These are phyloP conservation scores for Abrostola triplasia DNA, from an alignment of 2,888 invertebrate species.

Conservation along the genomic window DNA sequence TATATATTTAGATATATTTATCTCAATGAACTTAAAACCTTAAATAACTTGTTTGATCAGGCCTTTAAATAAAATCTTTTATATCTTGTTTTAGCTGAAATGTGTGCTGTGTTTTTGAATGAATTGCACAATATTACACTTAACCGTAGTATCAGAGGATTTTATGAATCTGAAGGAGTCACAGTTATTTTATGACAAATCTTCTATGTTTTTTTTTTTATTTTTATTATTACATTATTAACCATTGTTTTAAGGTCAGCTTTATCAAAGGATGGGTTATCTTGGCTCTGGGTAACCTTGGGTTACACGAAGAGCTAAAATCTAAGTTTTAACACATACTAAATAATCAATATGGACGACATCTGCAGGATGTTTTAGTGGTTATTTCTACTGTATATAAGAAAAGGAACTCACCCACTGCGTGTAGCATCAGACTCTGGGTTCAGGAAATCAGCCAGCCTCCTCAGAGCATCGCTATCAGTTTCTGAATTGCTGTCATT, in stretches of 20 bases:
- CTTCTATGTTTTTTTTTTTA: not conserved
- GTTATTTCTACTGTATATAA: not conserved
- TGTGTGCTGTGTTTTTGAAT: no score
- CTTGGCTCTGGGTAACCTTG: no score
- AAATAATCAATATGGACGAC: not conserved
- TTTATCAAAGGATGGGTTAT: conserved; percentile 17
- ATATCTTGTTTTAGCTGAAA: no score
- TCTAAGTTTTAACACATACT: not conserved
- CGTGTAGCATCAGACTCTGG: conserved; percentile 63
- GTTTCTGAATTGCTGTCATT: conserved; percentile 67
- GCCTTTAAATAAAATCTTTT: no score
- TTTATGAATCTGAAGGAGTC: no score
- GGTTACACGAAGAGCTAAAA: conserved; percentile 13
- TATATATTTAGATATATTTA: no score
- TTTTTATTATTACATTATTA: not conserved
- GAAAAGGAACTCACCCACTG: conserved; percentile 66
- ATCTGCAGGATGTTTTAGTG: not conserved
- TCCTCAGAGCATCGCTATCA: conserved; percentile 67
- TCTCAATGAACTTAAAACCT: no score
- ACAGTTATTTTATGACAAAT: no score
- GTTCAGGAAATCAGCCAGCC: conserved; percentile 61
- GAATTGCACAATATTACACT: no score
- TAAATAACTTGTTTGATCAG: no score
- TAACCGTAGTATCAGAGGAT: no score
- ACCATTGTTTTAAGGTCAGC: conserved; percentile 12